Evolutionary conservation across 2,797 vertebrate species (phyloP).

Genomic region (Acropternis orthonyx): DNA sequence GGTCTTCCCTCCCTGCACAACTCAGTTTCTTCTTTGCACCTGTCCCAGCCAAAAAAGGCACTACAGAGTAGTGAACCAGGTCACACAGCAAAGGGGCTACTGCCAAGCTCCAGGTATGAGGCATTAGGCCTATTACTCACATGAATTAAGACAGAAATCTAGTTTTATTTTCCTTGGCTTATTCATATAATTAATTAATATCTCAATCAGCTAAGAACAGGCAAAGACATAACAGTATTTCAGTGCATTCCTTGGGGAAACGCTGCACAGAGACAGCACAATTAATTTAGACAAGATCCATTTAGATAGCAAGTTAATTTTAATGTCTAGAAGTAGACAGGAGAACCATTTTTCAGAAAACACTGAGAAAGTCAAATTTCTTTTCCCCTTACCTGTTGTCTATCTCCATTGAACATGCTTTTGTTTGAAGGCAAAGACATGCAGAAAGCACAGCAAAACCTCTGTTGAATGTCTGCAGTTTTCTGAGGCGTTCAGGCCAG

Average conservation of each 20-base stretch:
- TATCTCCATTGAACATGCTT: background rate
- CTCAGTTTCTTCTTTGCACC: background rate
- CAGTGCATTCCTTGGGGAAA: slow-evolving; percentile 32
- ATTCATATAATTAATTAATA: slow-evolving; percentile 60
- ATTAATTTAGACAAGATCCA: slow-evolving; percentile 56
- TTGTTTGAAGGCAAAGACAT: background rate
- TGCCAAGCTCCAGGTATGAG: background rate
- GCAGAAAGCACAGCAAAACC: background rate
- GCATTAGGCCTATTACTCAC: background rate
- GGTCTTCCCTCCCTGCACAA: background rate
- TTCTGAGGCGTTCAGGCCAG: background rate
- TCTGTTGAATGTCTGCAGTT: background rate
- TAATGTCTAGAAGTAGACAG: background rate
- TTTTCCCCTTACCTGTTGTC: background rate
- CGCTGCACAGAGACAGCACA: background rate
- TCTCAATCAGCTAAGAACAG: slow-evolving; percentile 46
- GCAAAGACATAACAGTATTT: slow-evolving; percentile 44
- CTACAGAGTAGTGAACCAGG: background rate
- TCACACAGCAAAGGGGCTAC: background rate
- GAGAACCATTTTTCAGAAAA: background rate
- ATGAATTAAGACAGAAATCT: slow-evolving; percentile 10
- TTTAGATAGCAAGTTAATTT: slow-evolving; percentile 55
- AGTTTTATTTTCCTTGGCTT: slow-evolving; percentile 15
- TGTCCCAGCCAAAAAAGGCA: background rate
- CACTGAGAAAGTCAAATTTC: background rate